phyloP scores from a whole-genome alignment of 1,140 invertebrate genomes.

The Sipha flava region DNA sequence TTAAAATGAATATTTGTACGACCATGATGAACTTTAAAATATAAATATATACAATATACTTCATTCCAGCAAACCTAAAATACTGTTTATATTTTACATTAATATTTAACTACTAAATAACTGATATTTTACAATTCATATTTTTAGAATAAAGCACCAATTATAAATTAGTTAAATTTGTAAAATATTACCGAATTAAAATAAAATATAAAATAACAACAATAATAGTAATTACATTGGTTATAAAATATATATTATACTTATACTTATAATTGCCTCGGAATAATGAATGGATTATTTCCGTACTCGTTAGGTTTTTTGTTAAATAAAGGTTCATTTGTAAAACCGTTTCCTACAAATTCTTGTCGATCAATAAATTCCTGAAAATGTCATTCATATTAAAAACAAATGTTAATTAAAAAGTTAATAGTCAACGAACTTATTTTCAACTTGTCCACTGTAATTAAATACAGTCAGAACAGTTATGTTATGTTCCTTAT shows the following conservation, averaged over 20 bases:
- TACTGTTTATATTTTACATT: neutral
- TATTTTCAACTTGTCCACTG: too few species aligned
- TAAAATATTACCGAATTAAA: neutral
- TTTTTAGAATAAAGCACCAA: neutral
- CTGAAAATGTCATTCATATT: neutral
- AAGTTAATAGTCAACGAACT: too few species aligned
- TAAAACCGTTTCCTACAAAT: neutral
- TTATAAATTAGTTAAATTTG: neutral
- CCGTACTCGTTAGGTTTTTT: neutral
- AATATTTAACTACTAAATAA: neutral
- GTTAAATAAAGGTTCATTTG: neutral
- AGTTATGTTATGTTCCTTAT: too few species aligned
- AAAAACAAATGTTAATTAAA: neutral
- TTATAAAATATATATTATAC: neutral
- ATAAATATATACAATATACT: neutral
- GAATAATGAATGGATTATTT: constrained; percentile 25
- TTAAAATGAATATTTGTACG: too few species aligned
- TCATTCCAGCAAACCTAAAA: neutral
- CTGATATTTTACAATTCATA: neutral
- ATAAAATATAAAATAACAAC: neutral
- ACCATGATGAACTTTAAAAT: too few species aligned
- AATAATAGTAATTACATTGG: neutral
- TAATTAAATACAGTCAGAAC: too few species aligned
- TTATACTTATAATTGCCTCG: neutral
- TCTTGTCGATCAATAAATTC: constrained; percentile 5